phyloP scores from a whole-genome alignment of 2,888 invertebrate genomes.

The Agrochola circellaris region DNA sequence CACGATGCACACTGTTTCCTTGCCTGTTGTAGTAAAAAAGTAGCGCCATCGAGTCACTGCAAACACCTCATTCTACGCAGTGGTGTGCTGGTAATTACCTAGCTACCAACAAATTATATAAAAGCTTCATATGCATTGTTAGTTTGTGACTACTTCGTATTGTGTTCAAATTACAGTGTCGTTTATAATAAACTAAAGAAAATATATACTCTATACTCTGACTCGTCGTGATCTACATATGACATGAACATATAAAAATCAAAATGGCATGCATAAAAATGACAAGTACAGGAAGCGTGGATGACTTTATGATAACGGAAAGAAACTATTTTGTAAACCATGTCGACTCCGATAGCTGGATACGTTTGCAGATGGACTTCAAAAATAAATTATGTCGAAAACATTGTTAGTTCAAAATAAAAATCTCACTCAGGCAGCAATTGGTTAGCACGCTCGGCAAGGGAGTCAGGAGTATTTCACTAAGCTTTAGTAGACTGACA shows the following conservation, averaged over 20 bases:
- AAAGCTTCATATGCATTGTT: slow-evolving; percentile 82
- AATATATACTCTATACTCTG: slow-evolving; percentile 72
- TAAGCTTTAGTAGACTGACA: slow-evolving; percentile 77
- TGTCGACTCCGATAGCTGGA: slow-evolving; percentile 63
- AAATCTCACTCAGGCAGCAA: slow-evolving; percentile 90
- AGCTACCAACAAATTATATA: slow-evolving; percentile 75
- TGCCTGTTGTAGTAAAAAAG: slow-evolving; percentile 90
- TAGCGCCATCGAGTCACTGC: slow-evolving; percentile 86
- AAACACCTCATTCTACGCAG: slow-evolving; percentile 71
- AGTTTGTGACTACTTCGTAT: slow-evolving; percentile 82
- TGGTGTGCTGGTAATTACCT: slow-evolving; percentile 73
- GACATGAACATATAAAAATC: slow-evolving; percentile 82
- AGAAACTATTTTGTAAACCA: slow-evolving; percentile 67
- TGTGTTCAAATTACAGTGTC: slow-evolving; percentile 84
- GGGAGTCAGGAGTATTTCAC: slow-evolving; percentile 77
- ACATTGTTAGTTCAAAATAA: slow-evolving; percentile 83
- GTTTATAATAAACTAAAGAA: slow-evolving; percentile 73
- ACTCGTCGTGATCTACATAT: slow-evolving; percentile 75
- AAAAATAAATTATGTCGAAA: slow-evolving; percentile 88
- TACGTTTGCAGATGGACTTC: slow-evolving; percentile 85
- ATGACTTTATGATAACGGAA: slow-evolving; percentile 68
- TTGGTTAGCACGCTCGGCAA: slow-evolving; percentile 88
- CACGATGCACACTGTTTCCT: slow-evolving; percentile 70
- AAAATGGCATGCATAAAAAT: slow-evolving; percentile 86
- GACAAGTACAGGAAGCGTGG: slow-evolving; percentile 80